Percentiles rank a stretch among this genome's conserved stretches.
These are phyloP conservation scores for Lampris megalopsis DNA, from an alignment of 2,113 vertebrate genomes.

Conservation along the genomic window DNA sequence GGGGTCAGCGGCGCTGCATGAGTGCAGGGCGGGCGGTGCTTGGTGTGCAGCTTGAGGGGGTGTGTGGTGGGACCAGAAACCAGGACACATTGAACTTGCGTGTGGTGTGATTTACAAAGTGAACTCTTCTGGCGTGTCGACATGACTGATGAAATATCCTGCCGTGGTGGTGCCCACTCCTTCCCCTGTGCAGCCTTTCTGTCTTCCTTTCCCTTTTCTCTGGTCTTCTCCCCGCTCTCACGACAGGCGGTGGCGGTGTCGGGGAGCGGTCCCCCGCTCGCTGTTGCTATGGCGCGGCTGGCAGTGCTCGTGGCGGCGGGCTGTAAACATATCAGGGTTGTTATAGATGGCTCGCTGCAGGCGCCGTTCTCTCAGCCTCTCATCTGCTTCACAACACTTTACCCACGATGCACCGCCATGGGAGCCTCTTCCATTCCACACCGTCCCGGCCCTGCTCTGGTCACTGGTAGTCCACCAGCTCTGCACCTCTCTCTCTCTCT, in stretches of 20 bases:
- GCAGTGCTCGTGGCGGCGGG: conserved; percentile 80
- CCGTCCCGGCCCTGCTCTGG: too few relatives aligned
- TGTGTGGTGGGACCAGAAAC: too few relatives aligned
- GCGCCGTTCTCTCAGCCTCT: conserved; percentile 49
- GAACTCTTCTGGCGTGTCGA: conserved; percentile 9
- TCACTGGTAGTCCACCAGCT: too few relatives aligned
- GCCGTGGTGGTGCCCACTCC: background rate
- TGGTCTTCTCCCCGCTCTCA: conserved; percentile 47
- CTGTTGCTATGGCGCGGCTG: conserved; percentile 81
- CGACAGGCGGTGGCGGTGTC: conserved; percentile 59
- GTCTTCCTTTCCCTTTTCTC: conserved; percentile 6
- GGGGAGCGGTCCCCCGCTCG: conserved; percentile 59
- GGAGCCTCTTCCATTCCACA: too few relatives aligned
- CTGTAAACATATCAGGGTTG: conserved; percentile 83
- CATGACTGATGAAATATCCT: conserved; percentile 16
- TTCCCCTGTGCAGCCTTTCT: background rate
- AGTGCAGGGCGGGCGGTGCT: too few relatives aligned
- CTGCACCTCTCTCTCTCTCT: too few relatives aligned
- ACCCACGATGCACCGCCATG: too few relatives aligned
- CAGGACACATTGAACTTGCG: background rate
- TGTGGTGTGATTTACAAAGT: background rate
- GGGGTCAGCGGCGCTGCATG: too few relatives aligned
- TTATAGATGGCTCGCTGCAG: conserved; percentile 79
- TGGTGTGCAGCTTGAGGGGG: too few relatives aligned
- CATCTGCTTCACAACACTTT: background rate